A percentile compares a stretch with the other conserved stretches of the same genome.
phyloP scores from a whole-genome alignment of 2,888 invertebrate genomes.

The Euphydryas editha region DNA sequence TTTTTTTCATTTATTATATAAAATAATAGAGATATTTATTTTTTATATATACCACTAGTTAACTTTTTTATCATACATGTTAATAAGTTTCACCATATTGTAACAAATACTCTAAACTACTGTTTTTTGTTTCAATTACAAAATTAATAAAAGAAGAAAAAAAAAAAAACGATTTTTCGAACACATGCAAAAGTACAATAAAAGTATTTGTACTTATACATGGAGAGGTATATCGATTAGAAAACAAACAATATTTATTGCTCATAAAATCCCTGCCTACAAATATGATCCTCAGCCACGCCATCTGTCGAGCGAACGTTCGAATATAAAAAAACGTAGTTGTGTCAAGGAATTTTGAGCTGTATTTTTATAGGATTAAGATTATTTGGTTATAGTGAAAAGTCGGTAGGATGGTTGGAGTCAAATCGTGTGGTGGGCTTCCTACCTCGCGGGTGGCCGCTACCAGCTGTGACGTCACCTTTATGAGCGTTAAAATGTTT shows the following conservation, averaged over 20 bases:
- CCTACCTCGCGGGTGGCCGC: conserved; percentile 74
- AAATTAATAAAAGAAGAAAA: not conserved
- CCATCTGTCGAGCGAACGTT: conserved; percentile 67
- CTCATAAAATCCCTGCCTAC: conserved; percentile 59
- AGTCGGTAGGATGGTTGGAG: conserved; percentile 54
- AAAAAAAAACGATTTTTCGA: not conserved
- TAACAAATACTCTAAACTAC: too few relatives aligned
- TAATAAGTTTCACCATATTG: too few relatives aligned
- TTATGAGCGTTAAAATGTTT: conserved; percentile 58
- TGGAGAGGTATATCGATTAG: conserved; percentile 52
- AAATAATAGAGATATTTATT: too few relatives aligned
- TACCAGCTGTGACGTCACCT: conserved; percentile 65
- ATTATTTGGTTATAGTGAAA: conserved; percentile 3
- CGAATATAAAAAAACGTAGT: not conserved
- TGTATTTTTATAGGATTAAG: conserved; percentile 25
- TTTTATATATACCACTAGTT: too few relatives aligned
- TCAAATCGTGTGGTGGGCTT: conserved; percentile 57
- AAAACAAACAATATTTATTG: conserved; percentile 63
- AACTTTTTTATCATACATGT: too few relatives aligned
- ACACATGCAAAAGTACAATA: conserved; percentile 21
- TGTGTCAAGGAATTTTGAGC: conserved; percentile 43
- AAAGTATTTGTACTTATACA: conserved; percentile 27
- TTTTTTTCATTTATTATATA: too few relatives aligned
- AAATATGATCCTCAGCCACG: conserved; percentile 59
- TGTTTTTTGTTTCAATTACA: too few relatives aligned